phyloP scores from a whole-genome alignment of 2,797 vertebrate genomes.

The Morelia viridis region DNA sequence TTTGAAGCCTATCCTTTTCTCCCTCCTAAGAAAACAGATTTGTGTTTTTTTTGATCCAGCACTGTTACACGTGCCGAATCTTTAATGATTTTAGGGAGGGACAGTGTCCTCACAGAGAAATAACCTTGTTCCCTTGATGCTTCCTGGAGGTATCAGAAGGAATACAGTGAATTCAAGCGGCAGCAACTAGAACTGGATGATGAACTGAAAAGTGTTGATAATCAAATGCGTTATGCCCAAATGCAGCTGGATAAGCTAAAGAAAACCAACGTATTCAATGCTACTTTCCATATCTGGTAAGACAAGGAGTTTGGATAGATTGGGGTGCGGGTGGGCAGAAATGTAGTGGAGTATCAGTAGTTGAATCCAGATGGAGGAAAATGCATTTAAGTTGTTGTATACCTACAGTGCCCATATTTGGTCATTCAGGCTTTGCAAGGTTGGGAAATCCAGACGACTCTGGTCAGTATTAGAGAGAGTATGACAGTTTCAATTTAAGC shows the following conservation, averaged over 20 bases:
- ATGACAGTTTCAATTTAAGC: neutral
- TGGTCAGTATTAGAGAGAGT: neutral
- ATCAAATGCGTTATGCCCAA: slow-evolving; percentile 98
- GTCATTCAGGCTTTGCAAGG: neutral
- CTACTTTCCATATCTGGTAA: slow-evolving; percentile 98
- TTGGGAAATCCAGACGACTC: neutral
- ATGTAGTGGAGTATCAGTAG: neutral
- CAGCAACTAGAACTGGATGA: slow-evolving; percentile 97
- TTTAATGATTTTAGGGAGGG: neutral
- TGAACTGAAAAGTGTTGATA: slow-evolving; percentile 95
- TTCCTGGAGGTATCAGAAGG: slow-evolving; percentile 88
- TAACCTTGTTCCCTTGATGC: slow-evolving; percentile 21
- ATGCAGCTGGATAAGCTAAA: slow-evolving; percentile 92
- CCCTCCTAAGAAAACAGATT: neutral
- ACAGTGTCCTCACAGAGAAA: neutral
- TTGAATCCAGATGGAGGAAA: fast-evolving
- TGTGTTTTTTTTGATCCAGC: neutral
- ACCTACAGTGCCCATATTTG: fast-evolving
- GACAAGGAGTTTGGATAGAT: fast-evolving
- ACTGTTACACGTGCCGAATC: neutral
- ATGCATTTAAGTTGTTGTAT: fast-evolving
- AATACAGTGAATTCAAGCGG: slow-evolving; percentile 97
- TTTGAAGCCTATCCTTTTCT: neutral
- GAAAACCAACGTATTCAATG: slow-evolving; percentile 98
- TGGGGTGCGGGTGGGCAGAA: no score